These are phyloP conservation scores for Bombus polaris DNA, from an alignment of 1,140 invertebrate species.

Conservation along the genomic window DNA sequence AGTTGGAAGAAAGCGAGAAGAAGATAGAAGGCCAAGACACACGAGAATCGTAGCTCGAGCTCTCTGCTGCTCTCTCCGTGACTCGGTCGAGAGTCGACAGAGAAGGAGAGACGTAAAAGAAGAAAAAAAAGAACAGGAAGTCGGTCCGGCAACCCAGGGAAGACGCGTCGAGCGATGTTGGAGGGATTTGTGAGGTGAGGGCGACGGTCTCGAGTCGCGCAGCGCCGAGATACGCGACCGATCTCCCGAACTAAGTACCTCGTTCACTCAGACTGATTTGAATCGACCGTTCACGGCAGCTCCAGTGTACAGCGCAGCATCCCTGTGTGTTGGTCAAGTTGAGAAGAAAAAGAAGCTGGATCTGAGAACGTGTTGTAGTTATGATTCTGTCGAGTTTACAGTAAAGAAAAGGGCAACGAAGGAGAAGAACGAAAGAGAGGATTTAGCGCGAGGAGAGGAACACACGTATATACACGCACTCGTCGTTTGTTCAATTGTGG, in stretches of 20 bases:
- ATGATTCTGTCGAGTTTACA: background rate
- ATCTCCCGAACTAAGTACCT: slow-evolving; percentile 25
- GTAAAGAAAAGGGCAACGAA: background rate
- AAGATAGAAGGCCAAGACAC: background rate
- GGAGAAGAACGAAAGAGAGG: no score
- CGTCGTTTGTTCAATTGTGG: background rate
- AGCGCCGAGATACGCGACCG: slow-evolving; percentile 43
- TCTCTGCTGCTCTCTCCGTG: background rate
- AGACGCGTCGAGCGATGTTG: slow-evolving; percentile 45
- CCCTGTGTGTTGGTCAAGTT: background rate
- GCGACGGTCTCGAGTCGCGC: slow-evolving; percentile 45
- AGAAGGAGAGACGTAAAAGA: slow-evolving; percentile 4
- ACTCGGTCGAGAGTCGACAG: background rate
- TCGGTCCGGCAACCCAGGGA: slow-evolving; percentile 28
- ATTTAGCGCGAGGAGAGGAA: background rate
- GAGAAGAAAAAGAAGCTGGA: background rate
- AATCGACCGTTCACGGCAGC: slow-evolving; percentile 10
- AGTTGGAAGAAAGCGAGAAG: slow-evolving; percentile 43
- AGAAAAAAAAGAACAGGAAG: slow-evolving; percentile 45
- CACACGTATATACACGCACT: background rate
- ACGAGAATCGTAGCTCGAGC: background rate
- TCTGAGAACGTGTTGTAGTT: background rate
- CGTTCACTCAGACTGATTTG: slow-evolving; percentile 9
- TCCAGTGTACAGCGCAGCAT: slow-evolving; percentile 31
- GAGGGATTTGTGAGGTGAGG: slow-evolving; percentile 59